Conservation (phyloP, 2,113 vertebrate genomes). For the Podarcis raffonei region DNA sequence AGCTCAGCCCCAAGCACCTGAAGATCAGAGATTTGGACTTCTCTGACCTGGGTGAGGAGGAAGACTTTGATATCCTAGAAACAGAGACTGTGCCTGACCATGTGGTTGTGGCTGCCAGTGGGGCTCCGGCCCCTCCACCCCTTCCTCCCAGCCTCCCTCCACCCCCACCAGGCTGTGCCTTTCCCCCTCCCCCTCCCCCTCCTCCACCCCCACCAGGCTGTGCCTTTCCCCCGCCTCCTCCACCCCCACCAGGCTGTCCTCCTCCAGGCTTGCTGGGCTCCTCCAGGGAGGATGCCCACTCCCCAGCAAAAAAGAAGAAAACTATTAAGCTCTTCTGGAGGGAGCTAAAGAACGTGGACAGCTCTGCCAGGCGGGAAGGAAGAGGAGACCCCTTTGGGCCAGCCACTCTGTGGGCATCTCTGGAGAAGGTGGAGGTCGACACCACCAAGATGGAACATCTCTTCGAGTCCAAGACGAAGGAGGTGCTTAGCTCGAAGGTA, state of each 20-base stretch:
- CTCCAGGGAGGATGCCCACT: constrained; percentile 47
- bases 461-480: constrained; percentile 94
- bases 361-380: constrained; percentile 30
- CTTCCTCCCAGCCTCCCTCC: constrained; percentile 76
- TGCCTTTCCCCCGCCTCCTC: constrained; percentile 28
- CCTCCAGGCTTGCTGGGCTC: neutral
- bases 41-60: constrained; percentile 92
- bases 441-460: constrained; percentile 88
- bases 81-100: constrained; percentile 60
- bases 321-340: constrained; percentile 97
- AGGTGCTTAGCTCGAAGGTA: constrained; percentile 87
- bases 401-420: constrained; percentile 88
- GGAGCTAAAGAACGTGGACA: constrained; percentile 85
- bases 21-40: constrained; percentile 96
- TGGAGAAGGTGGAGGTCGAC: constrained; percentile 88
- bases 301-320: constrained; percentile 80
- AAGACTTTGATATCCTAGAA: constrained; percentile 89
- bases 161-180: neutral
- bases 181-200: neutral
- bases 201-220: constrained; percentile 7
- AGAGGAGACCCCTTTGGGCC: constrained; percentile 80
- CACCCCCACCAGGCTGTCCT: constrained; percentile 5
- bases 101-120: constrained; percentile 16
- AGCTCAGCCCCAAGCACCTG: constrained; percentile 72
- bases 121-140: constrained; percentile 48